Percentiles rank a stretch among this genome's conserved stretches.
Conservation (phyloP, 2,797 vertebrate species). For the Periophthalmus magnuspinnatus region DNA sequence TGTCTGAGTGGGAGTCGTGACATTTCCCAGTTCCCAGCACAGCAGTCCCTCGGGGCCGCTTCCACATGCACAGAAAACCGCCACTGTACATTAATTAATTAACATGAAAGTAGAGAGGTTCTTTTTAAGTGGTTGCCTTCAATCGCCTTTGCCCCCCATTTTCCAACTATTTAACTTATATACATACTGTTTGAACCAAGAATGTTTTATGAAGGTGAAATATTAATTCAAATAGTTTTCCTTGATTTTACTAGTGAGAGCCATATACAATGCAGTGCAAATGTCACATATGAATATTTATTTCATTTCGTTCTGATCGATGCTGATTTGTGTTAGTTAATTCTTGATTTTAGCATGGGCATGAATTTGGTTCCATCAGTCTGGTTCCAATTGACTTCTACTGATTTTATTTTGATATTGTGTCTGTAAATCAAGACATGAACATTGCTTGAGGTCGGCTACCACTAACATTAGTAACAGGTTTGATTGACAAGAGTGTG, state of each 20-base stretch:
- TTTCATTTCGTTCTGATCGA: no score
- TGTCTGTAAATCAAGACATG: no score
- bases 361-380: no score
- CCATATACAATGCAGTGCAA: background rate
- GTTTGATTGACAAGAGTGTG: no score
- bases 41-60: slow-evolving; percentile 42
- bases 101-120: slow-evolving; percentile 56
- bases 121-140: slow-evolving; percentile 42
- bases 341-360: background rate
- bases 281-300: background rate
- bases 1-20: slow-evolving; percentile 61
- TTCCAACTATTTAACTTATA: slow-evolving; percentile 26
- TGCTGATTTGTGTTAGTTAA: no score
- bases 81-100: slow-evolving; percentile 65
- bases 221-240: background rate
- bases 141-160: slow-evolving; percentile 47
- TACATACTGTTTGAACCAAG: slow-evolving; percentile 2
- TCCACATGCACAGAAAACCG: slow-evolving; percentile 50
- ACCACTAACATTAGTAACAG: no score
- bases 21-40: slow-evolving; percentile 62
- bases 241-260: background rate
- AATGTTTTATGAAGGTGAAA: background rate
- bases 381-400: no score
- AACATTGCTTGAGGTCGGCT: no score
- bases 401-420: no score